A percentile compares a stretch with the other conserved stretches of the same genome.
Evolutionary conservation across 2,888 invertebrate genomes (phyloP).

Genomic region (Phlogophora meticulosa): DNA sequence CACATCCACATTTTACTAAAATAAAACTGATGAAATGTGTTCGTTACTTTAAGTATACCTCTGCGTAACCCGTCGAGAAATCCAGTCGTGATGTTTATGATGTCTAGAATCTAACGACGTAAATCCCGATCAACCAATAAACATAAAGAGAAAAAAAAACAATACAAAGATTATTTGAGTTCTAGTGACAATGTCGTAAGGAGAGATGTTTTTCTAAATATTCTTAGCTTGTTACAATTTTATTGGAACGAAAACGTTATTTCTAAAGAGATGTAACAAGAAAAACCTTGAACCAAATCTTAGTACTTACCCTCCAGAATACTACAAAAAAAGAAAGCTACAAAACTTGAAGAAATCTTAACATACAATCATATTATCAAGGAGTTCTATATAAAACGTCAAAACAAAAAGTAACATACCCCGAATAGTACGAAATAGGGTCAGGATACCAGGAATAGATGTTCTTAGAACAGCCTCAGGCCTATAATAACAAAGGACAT

Average conservation of each 20-base stretch:
- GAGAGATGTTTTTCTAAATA: no score
- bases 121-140: no score
- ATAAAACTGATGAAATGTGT: no score
- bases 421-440: constrained; percentile 35
- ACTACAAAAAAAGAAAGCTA: constrained; percentile 3
- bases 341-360: constrained; percentile 3
- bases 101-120: no score
- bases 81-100: no score
- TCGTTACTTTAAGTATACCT: no score
- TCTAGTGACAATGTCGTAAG: no score
- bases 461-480: constrained; percentile 51
- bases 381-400: constrained; percentile 41
- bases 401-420: constrained; percentile 44
- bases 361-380: constrained; percentile 28
- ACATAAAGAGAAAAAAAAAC: no score
- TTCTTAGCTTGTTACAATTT: no score
- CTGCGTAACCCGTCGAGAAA: no score
- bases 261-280: neutral
- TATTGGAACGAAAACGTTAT: neutral
- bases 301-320: neutral
- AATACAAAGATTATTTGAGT: no score
- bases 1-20: no score
- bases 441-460: constrained; percentile 33
- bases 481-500: neutral
- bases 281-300: constrained; percentile 9